Percentiles rank a stretch among this genome's conserved stretches.
phyloP scores from a whole-genome alignment of 2,113 vertebrate species.

The Lophotis ruficrista region DNA sequence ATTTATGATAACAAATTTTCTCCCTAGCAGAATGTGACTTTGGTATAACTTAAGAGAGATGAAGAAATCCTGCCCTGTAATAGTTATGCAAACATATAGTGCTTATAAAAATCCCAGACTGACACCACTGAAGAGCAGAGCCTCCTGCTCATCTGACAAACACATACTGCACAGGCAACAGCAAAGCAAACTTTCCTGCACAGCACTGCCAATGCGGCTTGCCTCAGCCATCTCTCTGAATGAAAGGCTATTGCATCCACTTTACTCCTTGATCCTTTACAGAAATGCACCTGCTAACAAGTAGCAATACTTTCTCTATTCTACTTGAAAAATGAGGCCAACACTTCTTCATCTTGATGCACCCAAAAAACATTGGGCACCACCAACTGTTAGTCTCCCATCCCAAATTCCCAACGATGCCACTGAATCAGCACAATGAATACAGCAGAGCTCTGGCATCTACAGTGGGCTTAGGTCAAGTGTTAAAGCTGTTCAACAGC shows the following conservation, averaged over 20 bases:
- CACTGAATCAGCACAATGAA: background rate
- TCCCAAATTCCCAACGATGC: background rate
- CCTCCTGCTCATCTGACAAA: background rate
- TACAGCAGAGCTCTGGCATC: background rate
- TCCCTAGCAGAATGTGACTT: background rate
- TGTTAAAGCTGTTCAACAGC: background rate
- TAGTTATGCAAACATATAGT: background rate
- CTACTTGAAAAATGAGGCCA: background rate
- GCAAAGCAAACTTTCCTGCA: background rate
- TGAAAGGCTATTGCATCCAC: background rate
- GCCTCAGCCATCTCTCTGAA: background rate
- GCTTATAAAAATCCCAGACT: background rate
- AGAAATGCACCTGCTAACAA: background rate
- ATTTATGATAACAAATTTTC: background rate
- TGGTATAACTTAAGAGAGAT: background rate
- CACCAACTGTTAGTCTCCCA: background rate
- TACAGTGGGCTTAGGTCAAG: background rate
- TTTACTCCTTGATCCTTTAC: background rate
- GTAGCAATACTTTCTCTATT: background rate
- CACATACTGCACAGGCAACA: background rate
- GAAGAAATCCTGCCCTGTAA: background rate
- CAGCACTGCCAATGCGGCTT: background rate
- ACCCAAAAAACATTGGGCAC: background rate
- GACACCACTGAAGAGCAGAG: background rate
- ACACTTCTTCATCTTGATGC: background rate